Evolutionary conservation across 2,113 vertebrate genomes (phyloP), one percentile per base, ranked within the genome.

Genomic region (Ascaphus truei): DNA sequence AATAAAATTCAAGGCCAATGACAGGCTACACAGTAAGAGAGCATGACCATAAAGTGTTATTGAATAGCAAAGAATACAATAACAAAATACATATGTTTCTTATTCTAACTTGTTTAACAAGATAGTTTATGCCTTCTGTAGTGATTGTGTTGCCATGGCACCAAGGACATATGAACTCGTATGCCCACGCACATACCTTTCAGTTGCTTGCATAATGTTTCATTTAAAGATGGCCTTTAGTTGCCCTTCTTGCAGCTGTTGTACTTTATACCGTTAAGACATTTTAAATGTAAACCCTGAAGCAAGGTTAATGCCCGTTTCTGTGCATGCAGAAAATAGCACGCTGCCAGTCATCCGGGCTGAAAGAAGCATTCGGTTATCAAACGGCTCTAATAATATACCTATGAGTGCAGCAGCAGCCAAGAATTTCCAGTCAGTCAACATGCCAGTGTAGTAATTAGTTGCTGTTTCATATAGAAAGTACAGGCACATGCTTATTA

Each of bases 261-360:
- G 64, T 6, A 10, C 55, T 75, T 79, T 43, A 80, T 80, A 80
- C 69, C 64, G 67, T 68, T 16, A 15, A 57, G 66, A 73, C 59
- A 74, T 79, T 79, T 80, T 73, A 77, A 67, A 16, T 25, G 76
- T 83, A 65, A 81, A 66, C 72, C 64, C 69, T 69, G 69, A 45
- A 77, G 15, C 4, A 9, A 27, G 30, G 74, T 52, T 56, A 7
- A 2, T 74, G 65, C 71, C 73, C 74, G 72, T 57, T 55, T 73
- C 72, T 75, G 53, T 57, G 4, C 1, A 62, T 62, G 73, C 50
- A 39, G 72, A 64, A 76, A 69, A 33, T 59, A 68, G 36, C 36
- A 51, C 71, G 69, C 76, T 71, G 68, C 2, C 73, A 56, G 60
- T 36, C 26, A 7, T 3, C 47, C 66, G 48, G 36, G 68, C 73